Base-by-base conservation (phyloP, 1,140 invertebrate species). In the Calephelis virginiensis region DNA sequence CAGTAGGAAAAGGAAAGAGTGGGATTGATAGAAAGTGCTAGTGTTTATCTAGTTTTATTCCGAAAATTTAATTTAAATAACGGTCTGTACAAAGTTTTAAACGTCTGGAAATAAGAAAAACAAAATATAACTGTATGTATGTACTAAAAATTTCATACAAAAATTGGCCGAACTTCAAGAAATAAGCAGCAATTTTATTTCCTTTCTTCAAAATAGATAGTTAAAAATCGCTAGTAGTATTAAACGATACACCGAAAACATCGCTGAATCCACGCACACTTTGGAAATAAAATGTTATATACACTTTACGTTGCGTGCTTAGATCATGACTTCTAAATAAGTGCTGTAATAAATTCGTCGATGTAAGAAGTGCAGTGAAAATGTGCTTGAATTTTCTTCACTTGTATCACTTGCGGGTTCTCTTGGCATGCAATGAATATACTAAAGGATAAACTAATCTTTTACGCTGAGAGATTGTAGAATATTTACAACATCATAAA, bases 251-350 rank as follows among this genome's bases (percentile, higher is more conserved):
- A 56, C 12, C 12, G 53, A 6, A 56, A 56, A 38, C 53, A 56
- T 37, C 12, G 28, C 1, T 12, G 37, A 38, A 56, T 56, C 6
- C 53, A 17, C 37, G 28, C 10, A 37, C 10, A 56, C 28, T 37
- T 28, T 38, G 37, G 53, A 11, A 9, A 56, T 37, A 56, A 37
- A 28, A 56, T 56, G 53, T 37, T 9, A 37, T 56, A 56, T 37
- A 17, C 28, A 56, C 53, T 56, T 56, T 56, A 56, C 28, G 37
- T 56, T 56, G 28, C 53, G 53, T 56, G 53, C 53, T 17, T 37
- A 56, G 28, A 38, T 37, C 17, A 17, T 56, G 53, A 56, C 28
- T 56, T 7, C 12, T 56, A 37, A 56, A 56, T 56, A 56, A 56
- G 53, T 38, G 53, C 10, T 38, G 28, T 56, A 38, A 12, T 56